Evolutionary conservation across 2,797 vertebrate genomes (phyloP), one percentile per base, ranked within the genome.

Genomic region (Molossus alvarezi): DNA sequence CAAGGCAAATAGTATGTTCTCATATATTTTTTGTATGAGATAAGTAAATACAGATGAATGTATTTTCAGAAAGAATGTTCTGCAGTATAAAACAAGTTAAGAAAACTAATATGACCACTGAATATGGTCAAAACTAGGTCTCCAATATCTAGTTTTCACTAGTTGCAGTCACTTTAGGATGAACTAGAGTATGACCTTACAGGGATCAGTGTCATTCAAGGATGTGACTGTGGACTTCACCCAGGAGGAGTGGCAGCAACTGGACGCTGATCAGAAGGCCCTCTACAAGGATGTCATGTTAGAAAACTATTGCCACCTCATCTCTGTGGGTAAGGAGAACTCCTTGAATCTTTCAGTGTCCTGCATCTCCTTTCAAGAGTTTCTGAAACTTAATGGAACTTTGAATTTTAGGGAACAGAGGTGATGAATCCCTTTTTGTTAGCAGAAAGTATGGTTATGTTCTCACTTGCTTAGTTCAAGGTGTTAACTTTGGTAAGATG

Each of bases 171-270:
- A 96, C 96, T 96, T 94, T 86, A 97, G 95, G 94, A 89, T 98
- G 91, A 98, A 97, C 93, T 91, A 91, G 94, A 95, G 85, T 97
- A 25, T 97, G 89, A 95, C 95, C 96, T 97, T 97, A 91, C 97
- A 97, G 97, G 97, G 96, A 85, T 45, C 96, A 72, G 95, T 98
- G 87, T 97, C 97, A 55, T 95, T 98, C 94, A 97, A 93, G 89
- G 97, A 98, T 75, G 97, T 98, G 94, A 97, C 97, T 64, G 96
- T 98, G 91, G 96, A 97, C 93, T 98, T 98, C 97, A 97, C 95
- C 85, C 94, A 95, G 51, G 97, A 98, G 75, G 98, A 98, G 79
- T 98, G 98, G 98, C 92, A 96, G 81, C 94, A 94, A 1, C 95
- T 98, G 86, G 96, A 91, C 21, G 65, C 95, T 14, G 69, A 93